These are phyloP conservation scores for Phyllopteryx taeniolatus DNA, from an alignment of 2,113 vertebrate genomes.

Conservation along the genomic window DNA sequence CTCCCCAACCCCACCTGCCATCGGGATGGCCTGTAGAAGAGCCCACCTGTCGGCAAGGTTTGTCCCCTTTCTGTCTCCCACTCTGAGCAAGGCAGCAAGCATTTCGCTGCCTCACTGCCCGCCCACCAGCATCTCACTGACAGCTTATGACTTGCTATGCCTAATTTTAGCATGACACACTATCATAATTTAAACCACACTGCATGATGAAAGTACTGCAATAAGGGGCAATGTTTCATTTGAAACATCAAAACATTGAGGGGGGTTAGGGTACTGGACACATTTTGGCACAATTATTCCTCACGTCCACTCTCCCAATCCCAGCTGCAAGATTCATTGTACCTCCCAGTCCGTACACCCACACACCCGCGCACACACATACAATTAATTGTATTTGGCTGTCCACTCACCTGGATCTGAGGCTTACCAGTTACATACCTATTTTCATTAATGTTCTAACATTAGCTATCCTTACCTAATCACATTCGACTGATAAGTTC, in stretches of 20 bases:
- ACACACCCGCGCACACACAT: conserved; percentile 15
- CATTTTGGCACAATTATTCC: conserved; percentile 46
- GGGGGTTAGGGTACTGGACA: not conserved
- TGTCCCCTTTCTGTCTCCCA: conserved; percentile 76
- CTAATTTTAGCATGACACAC: not conserved
- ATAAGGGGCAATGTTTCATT: not conserved
- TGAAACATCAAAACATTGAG: not conserved
- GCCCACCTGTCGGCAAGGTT: conserved; percentile 77
- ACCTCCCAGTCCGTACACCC: conserved; percentile 33
- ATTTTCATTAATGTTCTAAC: conserved; percentile 59
- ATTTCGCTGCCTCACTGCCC: conserved; percentile 62
- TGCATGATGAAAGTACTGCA: conserved; percentile 40
- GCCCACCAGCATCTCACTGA: conserved; percentile 56
- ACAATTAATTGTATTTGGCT: conserved; percentile 37
- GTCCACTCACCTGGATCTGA: conserved; percentile 72
- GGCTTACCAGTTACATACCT: conserved; percentile 71
- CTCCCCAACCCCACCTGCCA: conserved; percentile 74
- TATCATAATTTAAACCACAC: conserved; percentile 19
- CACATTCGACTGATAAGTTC: conserved; percentile 12
- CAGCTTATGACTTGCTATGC: conserved; percentile 2
- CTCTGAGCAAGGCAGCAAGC: conserved; percentile 62
- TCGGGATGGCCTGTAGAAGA: conserved; percentile 76
- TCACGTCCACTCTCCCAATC: conserved; percentile 49
- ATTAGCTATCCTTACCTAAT: conserved; percentile 15
- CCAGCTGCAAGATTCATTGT: conserved; percentile 66